Base-by-base conservation (phyloP, 2,797 vertebrate species). In the Gymnopithys bicolor region DNA sequence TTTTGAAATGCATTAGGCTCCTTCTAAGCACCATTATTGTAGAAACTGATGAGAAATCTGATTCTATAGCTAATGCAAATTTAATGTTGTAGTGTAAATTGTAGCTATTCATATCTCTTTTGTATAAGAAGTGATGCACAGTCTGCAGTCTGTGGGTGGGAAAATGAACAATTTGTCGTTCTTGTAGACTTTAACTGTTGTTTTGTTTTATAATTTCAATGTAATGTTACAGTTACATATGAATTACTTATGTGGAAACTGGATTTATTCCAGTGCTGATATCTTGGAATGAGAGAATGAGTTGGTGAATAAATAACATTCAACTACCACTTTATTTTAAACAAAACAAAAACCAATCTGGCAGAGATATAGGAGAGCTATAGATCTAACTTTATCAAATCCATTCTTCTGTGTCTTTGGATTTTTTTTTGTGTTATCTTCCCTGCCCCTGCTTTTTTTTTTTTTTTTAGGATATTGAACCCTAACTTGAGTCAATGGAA, bases 21-120 rank as follows among this genome's bases (percentile, higher is more conserved):
- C 14, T 92, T 63, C 35, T 74, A 39, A 84, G n/a, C 68, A 83
- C 37, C 4, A 3, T 64, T 90, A 39, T 45, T 87, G 9, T 59
- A 74, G 43, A 82, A 94, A 77, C 5, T 52, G 45, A 70, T 59
- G 28, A 81, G 58, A 58, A 35, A 59, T 64, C 33, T 62, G 39
- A 27, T 93, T 90, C 48, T 92, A 28, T 59, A 87, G 39, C 52
- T 69, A 84, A 84, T 92, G 67, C 48, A 70, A 78, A 90, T 58
- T 56, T 78, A 68, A 68, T 78, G 76, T 60, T 52, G 53, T 70
- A 56, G 27, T 11, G 3, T 90, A 70, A 86, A n/a, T 71, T 77
- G 19, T 8, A 63, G 64, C 19, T 87, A 28, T 21, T 73, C 1
- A 2, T 60, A 19, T 45, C 7, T 63, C 14, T 37, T 51, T 51